These are phyloP conservation scores for Melanotaenia trifasciata DNA, from an alignment of 2,797 vertebrate genomes.

Conservation along the genomic window DNA sequence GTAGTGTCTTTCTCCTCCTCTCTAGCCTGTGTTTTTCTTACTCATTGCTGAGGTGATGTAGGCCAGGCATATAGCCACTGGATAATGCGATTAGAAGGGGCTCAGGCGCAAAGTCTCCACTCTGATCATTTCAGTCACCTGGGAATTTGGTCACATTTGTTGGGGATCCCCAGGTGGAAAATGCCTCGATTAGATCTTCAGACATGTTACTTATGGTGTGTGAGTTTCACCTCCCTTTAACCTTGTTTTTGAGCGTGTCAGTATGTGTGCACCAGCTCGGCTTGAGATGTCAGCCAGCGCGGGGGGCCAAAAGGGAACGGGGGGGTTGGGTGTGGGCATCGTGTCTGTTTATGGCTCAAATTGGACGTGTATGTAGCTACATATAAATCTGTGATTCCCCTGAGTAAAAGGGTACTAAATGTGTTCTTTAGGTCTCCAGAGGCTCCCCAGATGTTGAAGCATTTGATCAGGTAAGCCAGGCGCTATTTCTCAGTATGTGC, in stretches of 20 bases:
- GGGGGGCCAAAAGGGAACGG: constrained; percentile 31
- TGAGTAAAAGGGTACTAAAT: constrained; percentile 28
- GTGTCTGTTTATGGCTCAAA: constrained; percentile 27
- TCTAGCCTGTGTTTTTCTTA: constrained; percentile 65
- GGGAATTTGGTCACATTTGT: constrained; percentile 67
- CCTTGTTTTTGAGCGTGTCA: constrained; percentile 31
- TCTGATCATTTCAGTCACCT: constrained; percentile 60
- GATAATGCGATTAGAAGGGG: constrained; percentile 74
- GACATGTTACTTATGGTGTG: constrained; percentile 42
- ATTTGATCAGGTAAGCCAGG: constrained; percentile 77
- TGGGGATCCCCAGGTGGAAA: constrained; percentile 52
- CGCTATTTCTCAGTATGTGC: constrained; percentile 71
- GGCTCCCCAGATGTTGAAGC: constrained; percentile 77
- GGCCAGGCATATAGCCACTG: constrained; percentile 57
- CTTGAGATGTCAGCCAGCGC: constrained; percentile 21
- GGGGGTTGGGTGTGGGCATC: constrained; percentile 3
- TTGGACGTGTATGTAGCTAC: constrained; percentile 27
- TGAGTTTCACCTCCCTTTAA: constrained; percentile 26
- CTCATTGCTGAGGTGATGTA: constrained; percentile 72
- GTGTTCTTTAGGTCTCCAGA: constrained; percentile 73
- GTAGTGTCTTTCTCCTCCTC: constrained; percentile 64
- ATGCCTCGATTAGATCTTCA: constrained; percentile 54
- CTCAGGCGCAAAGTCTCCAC: constrained; percentile 54
- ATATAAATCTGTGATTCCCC: constrained; percentile 39
- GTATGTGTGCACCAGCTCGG: constrained; percentile 19